These are phyloP conservation scores for Picathartes gymnocephalus DNA, from an alignment of 2,113 vertebrate genomes.

Conservation along the genomic window DNA sequence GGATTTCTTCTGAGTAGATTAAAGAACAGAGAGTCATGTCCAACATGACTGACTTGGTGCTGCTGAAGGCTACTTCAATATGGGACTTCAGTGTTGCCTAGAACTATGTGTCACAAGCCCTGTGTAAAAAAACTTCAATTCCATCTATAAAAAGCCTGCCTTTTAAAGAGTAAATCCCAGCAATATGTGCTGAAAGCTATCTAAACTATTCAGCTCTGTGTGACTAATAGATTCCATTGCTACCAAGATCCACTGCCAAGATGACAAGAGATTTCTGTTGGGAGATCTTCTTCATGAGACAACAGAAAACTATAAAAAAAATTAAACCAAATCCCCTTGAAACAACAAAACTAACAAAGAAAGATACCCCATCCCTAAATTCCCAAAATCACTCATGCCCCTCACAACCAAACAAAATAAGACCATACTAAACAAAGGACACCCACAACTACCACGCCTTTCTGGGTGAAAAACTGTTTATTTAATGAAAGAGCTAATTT, in stretches of 20 bases:
- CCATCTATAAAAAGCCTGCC: background rate
- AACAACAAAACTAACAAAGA: background rate
- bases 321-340: rapidly evolving
- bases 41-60: rapidly evolving
- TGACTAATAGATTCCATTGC: slow-evolving; percentile 14
- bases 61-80: background rate
- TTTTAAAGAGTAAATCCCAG: background rate
- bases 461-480: background rate
- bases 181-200: background rate
- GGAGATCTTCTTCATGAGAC: background rate
- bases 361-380: background rate
- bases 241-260: background rate
- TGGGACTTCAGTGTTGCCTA: background rate
- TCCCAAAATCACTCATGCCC: rapidly evolving
- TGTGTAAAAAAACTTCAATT: background rate
- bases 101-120: background rate
- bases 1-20: background rate
- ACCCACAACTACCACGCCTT: rapidly evolving
- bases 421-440: background rate
- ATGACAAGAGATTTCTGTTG: background rate
- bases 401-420: background rate
- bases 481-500: rapidly evolving
- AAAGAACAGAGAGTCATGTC: background rate
- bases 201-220: background rate
- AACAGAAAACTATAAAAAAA: background rate